Evolutionary conservation across 2,113 vertebrate genomes (phyloP), one percentile per base, ranked within the genome.

Genomic region (Echinops telfairi): DNA sequence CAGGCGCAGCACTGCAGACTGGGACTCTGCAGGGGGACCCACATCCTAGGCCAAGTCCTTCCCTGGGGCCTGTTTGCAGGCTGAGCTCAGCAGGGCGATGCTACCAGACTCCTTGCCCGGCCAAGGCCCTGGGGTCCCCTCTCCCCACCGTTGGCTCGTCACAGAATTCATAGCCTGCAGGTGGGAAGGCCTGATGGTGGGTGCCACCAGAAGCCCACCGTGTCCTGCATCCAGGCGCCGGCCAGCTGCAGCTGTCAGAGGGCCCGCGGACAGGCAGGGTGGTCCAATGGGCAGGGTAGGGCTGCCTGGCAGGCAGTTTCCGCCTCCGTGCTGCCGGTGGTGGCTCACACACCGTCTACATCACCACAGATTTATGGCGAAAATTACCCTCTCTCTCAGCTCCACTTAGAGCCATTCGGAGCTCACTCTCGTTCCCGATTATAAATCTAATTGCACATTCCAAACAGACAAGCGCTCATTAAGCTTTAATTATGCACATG

Each of bases 401-500:
- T 98, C 97, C 98, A 98, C 98, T 98, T 98, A 98, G 97, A 98
- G 98, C 97, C 97, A 97, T 98, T 98, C 98, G 98, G 98, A 98
- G 98, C 98, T 97, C 94, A 93, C 98, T 98, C 96, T 98, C 98
- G 96, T 98, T 97, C 98, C 98, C 98, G 99, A 99, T 99, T 99
- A 99, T 99, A 99, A 98, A 99, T 99, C 99, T 99, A 99, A 99
- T 99, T 99, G 99, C 99, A 99, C 99, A 99, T 99, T 99, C 99
- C 98, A 98, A 98, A 98, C 98, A 99, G 99, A 99, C 99, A 99
- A 99, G 99, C 98, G 98, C 99, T 99, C 99, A 99, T 99, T 99
- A 99, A 99, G 99, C 98, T 99, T 99, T 99, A 99, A 99, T 99
- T 99, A 99, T 99, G 99, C 99, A 99, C 99, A 99, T 99, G 99